Percentiles rank a stretch among this genome's conserved stretches.
Conservation (phyloP, 2,888 invertebrate genomes). For the Pachydiplax longipennis region DNA sequence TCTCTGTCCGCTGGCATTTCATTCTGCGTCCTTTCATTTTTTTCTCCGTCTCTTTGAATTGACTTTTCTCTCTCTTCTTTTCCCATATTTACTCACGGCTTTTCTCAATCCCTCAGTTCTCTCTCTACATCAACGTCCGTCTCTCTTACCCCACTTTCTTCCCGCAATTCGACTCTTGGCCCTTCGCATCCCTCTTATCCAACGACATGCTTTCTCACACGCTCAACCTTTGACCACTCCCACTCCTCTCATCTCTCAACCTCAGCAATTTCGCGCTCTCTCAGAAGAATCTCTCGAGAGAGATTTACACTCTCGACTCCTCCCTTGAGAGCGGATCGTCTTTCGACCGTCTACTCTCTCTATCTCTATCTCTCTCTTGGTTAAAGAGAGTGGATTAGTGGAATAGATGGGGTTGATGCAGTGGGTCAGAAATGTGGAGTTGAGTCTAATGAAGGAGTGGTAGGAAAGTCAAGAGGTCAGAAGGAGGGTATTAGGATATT, state of each 20-base stretch:
- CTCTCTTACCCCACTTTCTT: too few species aligned
- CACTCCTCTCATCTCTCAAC: not conserved
- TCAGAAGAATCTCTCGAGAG: conserved; percentile 22
- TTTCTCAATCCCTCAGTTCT: too few species aligned
- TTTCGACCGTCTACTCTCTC: not conserved
- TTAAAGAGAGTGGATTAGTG: not conserved
- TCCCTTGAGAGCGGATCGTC: not conserved
- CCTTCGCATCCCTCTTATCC: too few species aligned
- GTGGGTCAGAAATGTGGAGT: not conserved
- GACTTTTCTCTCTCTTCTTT: too few species aligned
- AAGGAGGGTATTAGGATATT: not conserved
- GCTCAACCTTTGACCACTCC: not conserved
- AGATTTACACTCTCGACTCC: conserved; percentile 30
- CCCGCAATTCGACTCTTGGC: too few species aligned
- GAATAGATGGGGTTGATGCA: not conserved
- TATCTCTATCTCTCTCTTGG: not conserved
- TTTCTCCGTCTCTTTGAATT: too few species aligned
- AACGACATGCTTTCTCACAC: too few species aligned
- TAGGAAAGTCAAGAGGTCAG: not conserved
- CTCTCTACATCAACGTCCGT: too few species aligned
- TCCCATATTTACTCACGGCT: too few species aligned
- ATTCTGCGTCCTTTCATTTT: too few species aligned
- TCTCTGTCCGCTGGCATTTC: not conserved
- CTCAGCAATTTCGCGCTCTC: conserved; percentile 30
- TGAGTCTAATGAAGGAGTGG: not conserved